phyloP scores from a whole-genome alignment of 2,888 invertebrate species.

The Cybosia mesomella region DNA sequence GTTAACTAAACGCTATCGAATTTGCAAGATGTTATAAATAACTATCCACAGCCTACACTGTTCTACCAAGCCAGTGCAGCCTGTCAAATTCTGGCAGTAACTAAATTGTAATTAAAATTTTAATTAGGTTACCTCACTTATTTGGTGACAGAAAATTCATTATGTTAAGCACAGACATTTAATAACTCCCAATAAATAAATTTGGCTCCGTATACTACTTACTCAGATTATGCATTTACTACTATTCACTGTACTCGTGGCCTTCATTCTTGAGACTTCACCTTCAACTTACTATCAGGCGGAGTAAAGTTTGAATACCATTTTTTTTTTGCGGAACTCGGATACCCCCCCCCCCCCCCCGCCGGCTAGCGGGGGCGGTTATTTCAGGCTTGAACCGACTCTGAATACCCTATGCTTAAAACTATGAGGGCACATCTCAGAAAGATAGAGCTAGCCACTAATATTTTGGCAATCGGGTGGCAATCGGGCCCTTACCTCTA shows the following conservation, averaged over 20 bases:
- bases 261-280: neutral
- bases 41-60: neutral
- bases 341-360: too few species aligned
- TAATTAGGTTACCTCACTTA: slow-evolving; percentile 18
- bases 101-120: slow-evolving; percentile 22
- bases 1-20: neutral
- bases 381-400: too few species aligned
- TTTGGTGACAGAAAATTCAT: slow-evolving; percentile 11
- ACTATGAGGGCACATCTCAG: too few species aligned
- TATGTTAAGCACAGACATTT: neutral
- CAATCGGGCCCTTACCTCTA: too few species aligned
- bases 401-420: too few species aligned
- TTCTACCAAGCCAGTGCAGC: slow-evolving; percentile 4
- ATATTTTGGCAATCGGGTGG: too few species aligned
- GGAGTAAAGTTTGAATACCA: too few species aligned
- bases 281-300: neutral
- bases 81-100: slow-evolving; percentile 16
- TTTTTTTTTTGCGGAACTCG: too few species aligned
- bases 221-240: neutral
- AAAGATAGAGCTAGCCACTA: too few species aligned
- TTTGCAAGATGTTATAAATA: neutral
- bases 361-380: too few species aligned
- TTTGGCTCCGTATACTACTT: neutral
- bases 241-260: neutral
- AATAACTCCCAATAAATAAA: slow-evolving; percentile 1